These are phyloP conservation scores for Masticophis lateralis DNA, from an alignment of 2,797 vertebrate species.

Conservation along the genomic window DNA sequence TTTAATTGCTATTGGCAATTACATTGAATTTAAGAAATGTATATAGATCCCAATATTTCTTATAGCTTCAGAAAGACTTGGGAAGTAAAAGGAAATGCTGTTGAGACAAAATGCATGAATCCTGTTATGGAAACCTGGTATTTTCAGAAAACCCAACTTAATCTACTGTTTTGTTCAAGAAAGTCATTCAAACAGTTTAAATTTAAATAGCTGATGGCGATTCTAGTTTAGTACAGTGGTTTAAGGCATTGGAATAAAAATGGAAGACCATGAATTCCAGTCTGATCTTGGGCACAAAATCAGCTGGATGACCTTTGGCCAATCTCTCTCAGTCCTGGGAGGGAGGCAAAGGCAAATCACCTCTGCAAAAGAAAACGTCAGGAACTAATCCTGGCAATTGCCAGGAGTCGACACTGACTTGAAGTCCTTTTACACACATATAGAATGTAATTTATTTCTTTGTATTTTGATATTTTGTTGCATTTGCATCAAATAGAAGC, in stretches of 20 bases:
- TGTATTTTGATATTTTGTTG: background rate
- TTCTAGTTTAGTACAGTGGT: background rate
- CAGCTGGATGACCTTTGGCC: background rate
- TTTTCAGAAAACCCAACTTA: conserved; percentile 38
- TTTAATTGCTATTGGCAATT: conserved; percentile 66
- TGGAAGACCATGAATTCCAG: background rate
- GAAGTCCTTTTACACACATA: background rate
- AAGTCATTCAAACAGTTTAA: background rate
- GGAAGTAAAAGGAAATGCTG: conserved; percentile 43
- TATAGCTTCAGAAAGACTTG: conserved; percentile 43
- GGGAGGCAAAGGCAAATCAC: background rate
- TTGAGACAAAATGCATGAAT: conserved; percentile 22
- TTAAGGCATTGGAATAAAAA: background rate
- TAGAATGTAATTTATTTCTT: background rate
- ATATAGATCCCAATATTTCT: conserved; percentile 44
- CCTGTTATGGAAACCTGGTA: conserved; percentile 38
- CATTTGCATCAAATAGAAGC: background rate
- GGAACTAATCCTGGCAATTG: background rate
- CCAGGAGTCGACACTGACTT: background rate
- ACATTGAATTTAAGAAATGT: conserved; percentile 53
- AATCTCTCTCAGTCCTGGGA: background rate
- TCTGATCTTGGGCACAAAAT: background rate
- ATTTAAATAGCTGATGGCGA: background rate
- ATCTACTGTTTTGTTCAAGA: background rate
- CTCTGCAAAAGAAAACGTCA: background rate